Evolutionary conservation across 2,797 vertebrate genomes (phyloP).

Genomic region (Poeciliopsis turneri): DNA sequence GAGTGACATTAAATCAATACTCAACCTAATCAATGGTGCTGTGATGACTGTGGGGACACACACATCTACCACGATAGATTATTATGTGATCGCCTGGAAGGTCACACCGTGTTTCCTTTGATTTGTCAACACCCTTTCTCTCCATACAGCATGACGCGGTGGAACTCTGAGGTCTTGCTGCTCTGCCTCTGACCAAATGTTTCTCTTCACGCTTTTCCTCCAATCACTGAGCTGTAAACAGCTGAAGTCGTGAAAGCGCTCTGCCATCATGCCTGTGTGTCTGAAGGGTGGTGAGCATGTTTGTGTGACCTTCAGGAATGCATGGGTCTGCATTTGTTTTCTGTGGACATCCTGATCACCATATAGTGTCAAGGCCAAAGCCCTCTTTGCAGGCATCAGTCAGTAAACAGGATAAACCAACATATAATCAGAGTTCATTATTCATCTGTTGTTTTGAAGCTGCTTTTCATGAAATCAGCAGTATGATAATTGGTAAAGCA

Average conservation of each 20-base stretch:
- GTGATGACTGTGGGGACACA: conserved; percentile 1
- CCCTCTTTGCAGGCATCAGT: not conserved
- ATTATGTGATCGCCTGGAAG: not conserved
- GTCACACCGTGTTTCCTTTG: not conserved
- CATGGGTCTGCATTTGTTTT: not conserved
- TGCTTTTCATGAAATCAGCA: not conserved
- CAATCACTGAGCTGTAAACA: not conserved
- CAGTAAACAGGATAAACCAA: not conserved
- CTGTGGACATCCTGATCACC: not conserved
- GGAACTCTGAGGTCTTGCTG: not conserved
- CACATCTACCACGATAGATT: not conserved
- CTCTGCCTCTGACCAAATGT: not conserved
- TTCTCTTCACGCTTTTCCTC: not conserved
- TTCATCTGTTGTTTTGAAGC: not conserved
- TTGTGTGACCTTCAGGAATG: conserved; percentile 1
- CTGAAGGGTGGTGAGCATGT: not conserved
- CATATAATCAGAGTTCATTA: not conserved
- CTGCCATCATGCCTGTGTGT: not conserved
- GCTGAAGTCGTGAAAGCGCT: not conserved
- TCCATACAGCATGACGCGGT: not conserved
- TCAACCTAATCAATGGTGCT: conserved; percentile 3
- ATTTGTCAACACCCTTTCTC: not conserved
- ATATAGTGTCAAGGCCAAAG: not conserved
- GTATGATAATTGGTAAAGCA: not conserved
- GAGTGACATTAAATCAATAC: conserved; percentile 54